Evolutionary conservation across 2,888 invertebrate genomes (phyloP), one percentile per base, ranked within the genome.

Genomic region (Nomada goodeniana): DNA sequence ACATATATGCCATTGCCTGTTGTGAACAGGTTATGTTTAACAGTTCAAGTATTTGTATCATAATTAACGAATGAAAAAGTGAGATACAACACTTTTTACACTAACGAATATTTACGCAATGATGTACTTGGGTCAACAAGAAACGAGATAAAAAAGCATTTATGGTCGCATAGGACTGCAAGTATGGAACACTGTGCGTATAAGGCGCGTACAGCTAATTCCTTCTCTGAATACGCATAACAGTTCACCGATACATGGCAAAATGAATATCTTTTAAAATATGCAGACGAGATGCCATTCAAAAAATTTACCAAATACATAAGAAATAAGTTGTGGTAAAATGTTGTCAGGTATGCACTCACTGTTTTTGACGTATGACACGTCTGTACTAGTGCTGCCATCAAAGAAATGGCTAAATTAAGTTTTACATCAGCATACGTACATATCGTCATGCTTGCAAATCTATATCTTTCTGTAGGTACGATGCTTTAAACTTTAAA

Each of bases 341-440:
- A 52, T 20, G 18, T 67, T 65, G 42, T 52, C 52, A 65, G 29
- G 64, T 65, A n/a, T 67, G 55, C 60, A 20, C 23, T 75, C 61
- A 71, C 80, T 77, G 70, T 77, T 77, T 86, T 87, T 80, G 82
- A 87, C 80, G 78, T 87, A 78, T 71, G 65, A 77, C 57, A 78
- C 76, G 53, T 68, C 74, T 65, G 63, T 65, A 61, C 84, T 78
- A 61, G 86, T 87, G 82, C 85, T 86, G 85, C 87, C 78, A 72
- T 59, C 72, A 47, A 55, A 57, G 68, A 50, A 67, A 79, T 73
- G 75, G 73, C 72, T 61, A 72, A 52, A 77, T 73, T 68, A 83
- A 76, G 77, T 77, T 75, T 60, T 68, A 3, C 42, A 64, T 29
- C 36, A 7, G 7, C 63, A 63, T 60, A 61, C 20, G 36, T 26